Evolutionary conservation across 2,113 vertebrate species (phyloP).

Genomic region (Podocnemis expansa): DNA sequence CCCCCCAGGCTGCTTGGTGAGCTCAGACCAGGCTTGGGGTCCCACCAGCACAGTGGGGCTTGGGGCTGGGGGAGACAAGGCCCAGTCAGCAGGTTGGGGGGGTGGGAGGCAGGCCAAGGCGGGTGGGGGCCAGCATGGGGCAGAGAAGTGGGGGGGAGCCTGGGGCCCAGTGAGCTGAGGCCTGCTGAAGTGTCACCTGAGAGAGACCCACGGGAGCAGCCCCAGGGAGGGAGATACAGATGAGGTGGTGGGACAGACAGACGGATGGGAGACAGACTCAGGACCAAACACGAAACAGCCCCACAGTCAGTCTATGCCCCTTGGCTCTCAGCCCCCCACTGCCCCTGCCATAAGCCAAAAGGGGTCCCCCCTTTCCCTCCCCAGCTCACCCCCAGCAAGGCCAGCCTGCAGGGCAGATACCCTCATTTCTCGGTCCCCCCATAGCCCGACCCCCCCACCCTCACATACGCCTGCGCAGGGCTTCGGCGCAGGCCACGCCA

Average conservation of each 20-base stretch:
- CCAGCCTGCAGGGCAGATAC: too few species aligned
- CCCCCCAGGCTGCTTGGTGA: too few species aligned
- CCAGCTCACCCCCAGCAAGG: too few species aligned
- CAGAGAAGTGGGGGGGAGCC: slow-evolving; percentile 37
- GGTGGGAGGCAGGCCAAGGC: slow-evolving; percentile 55
- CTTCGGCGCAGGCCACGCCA: not conserved
- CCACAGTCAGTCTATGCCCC: not conserved
- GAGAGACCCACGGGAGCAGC: too few species aligned
- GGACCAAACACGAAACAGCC: too few species aligned
- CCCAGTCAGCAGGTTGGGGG: not conserved
- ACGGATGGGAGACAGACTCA: slow-evolving; percentile 42
- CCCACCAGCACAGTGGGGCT: not conserved
- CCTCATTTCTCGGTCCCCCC: too few species aligned
- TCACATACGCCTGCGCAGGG: not conserved
- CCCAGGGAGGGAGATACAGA: slow-evolving; percentile 24
- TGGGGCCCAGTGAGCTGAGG: not conserved
- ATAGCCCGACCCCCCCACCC: not conserved
- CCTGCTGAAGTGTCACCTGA: too few species aligned
- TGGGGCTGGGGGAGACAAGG: too few species aligned
- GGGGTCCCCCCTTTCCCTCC: not conserved
- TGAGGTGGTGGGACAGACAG: slow-evolving; percentile 55
- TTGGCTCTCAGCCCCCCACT: not conserved
- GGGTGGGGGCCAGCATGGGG: slow-evolving; percentile 12
- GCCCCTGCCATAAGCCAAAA: not conserved
- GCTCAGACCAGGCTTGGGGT: too few species aligned